Evolutionary conservation across 2,797 vertebrate species (phyloP).

Genomic region (Rachycentron canadum): DNA sequence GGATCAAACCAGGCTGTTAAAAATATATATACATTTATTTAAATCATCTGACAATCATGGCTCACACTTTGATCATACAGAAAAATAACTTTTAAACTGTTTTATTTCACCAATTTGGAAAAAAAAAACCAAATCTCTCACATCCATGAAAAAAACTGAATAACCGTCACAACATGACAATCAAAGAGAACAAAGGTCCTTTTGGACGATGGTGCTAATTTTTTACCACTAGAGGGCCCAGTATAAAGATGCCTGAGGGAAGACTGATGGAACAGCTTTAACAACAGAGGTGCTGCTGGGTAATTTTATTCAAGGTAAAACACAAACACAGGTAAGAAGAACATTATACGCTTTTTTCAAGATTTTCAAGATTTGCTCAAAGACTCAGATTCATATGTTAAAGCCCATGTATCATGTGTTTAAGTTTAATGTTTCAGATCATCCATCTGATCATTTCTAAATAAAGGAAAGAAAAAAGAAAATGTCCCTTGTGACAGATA

Average conservation of each 20-base stretch:
- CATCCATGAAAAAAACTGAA: neutral
- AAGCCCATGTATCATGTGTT: neutral
- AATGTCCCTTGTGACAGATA: neutral
- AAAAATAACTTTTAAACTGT: neutral
- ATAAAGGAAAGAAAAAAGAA: neutral
- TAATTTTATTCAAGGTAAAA: neutral
- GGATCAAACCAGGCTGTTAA: neutral
- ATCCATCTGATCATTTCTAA: neutral
- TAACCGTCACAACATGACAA: neutral
- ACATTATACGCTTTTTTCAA: too few relatives aligned
- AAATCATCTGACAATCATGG: neutral
- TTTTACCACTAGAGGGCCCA: constrained; percentile 30
- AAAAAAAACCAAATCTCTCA: neutral
- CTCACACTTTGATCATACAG: neutral
- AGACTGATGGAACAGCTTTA: neutral
- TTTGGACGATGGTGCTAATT: neutral
- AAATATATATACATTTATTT: neutral
- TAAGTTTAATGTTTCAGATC: neutral
- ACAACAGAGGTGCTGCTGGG: neutral
- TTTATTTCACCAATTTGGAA: neutral
- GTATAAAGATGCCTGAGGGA: neutral
- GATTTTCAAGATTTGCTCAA: neutral
- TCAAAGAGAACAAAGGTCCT: neutral
- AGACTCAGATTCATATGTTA: neutral
- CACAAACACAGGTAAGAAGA: neutral